These are phyloP conservation scores for Grallaria varia DNA, from an alignment of 2,113 vertebrate genomes.

Conservation along the genomic window DNA sequence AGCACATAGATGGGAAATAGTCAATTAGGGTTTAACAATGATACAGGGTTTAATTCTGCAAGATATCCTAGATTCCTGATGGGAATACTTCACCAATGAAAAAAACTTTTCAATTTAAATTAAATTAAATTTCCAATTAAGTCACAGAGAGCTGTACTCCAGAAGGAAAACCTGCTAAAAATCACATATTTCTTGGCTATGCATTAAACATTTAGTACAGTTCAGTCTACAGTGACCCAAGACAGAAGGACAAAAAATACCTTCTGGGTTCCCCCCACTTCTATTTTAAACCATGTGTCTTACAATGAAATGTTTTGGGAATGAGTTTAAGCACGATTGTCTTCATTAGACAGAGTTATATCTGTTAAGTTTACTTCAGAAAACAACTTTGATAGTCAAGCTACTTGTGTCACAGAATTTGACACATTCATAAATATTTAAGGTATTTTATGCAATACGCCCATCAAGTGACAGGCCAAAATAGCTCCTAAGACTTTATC, in stretches of 20 bases:
- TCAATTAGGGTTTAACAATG: conserved; percentile 25
- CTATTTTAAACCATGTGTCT: neutral
- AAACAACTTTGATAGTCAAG: conserved; percentile 39
- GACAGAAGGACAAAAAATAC: neutral
- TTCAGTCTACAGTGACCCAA: conserved; percentile 8
- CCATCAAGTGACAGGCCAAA: conserved; percentile 53
- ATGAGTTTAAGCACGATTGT: neutral
- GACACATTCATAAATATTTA: conserved; percentile 57
- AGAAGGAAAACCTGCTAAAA: conserved; percentile 56
- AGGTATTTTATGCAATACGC: conserved; percentile 47
- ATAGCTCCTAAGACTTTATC: conserved; percentile 43
- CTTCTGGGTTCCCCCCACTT: neutral
- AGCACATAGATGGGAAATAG: conserved; percentile 5
- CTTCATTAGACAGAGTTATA: conserved; percentile 7
- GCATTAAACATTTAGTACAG: conserved; percentile 48
- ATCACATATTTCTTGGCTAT: conserved; percentile 28
- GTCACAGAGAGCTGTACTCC: conserved; percentile 58
- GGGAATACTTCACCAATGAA: conserved; percentile 71
- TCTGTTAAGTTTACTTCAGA: conserved; percentile 39
- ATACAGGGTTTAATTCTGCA: conserved; percentile 57
- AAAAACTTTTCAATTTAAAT: conserved; percentile 71
- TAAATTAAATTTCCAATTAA: conserved; percentile 76
- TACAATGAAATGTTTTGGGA: neutral
- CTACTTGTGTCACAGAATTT: conserved; percentile 30
- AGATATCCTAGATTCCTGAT: conserved; percentile 48